Evolutionary conservation across 2,888 invertebrate species (phyloP), one percentile per base, ranked within the genome.

Genomic region (Pinctada fucata): DNA sequence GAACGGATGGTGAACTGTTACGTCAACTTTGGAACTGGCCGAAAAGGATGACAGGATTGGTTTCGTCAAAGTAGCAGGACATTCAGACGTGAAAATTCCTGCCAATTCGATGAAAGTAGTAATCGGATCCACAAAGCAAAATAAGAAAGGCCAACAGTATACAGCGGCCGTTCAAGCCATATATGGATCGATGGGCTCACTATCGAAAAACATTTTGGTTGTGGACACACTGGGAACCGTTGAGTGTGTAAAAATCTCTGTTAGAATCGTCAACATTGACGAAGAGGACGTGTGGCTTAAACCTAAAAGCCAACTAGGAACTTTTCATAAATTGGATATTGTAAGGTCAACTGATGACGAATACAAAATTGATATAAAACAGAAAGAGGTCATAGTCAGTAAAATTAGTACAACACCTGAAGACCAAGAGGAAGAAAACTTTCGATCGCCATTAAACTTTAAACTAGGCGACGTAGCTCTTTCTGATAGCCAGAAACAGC

Each of bases 301-400:
- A 4, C 78, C 76, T 5, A 81, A 76, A 72, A 71, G 76, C n/a
- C 63, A 75, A 51, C 51, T 79, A n/a, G 81, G 71, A 2, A 81
- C 69, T 47, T 51, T 75, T 49, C 79, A 77, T 50, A 64, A n/a
- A 0, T 74, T 70, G 10, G 72, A 79, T 10, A 49, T 72, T 31
- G 31, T 31, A 31, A 31, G 31, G 31, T 31, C 31, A 31, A 31
- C 31, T 31, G 31, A 31, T 31, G 31, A 31, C 31, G 31, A 31
- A 31, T 31, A 31, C 31, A 31, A 31, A 31, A 31, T 31, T 31
- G 31, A 31, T 31, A 31, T 31, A 31, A 31, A 31, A 31, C 31
- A 31, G 31, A 31, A 31, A 31, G 1, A 31, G 31, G 31, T 31
- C 31, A 31, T 31, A 31, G 31, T 31, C 31, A 31, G 31, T 31